Base-by-base conservation (phyloP, 1,140 invertebrate genomes). In the Bombus waltoni region DNA sequence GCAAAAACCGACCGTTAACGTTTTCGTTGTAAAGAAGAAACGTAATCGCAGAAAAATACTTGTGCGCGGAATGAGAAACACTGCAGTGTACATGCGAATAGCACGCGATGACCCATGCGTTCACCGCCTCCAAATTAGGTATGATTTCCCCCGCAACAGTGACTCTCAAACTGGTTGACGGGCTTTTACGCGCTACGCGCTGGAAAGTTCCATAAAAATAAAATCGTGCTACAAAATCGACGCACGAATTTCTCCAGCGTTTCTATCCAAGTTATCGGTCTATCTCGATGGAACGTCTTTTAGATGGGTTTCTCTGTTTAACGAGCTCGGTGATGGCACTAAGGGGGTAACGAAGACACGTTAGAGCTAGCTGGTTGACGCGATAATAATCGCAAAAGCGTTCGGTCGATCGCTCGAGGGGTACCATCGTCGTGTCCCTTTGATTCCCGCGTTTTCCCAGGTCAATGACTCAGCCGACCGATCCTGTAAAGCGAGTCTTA, bases 121-220 rank as follows among this genome's bases (percentile, higher is more conserved):
- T 89, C 87, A 68, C 75, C 85, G 90, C 83, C 91, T 90, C 92
- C 93, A 94, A 94, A 94, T 93, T 93, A 93, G 93, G 93, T 91
- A 92, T 92, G 92, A 94, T 93, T 94, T 94, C 91, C 89, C 90
- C 93, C 83, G 80, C 68, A 57, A 44, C 92, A 94, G 92, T 89
- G 92, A 74, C 81, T 92, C 93, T 93, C 92, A 92, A 57, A 68
- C 72, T 18, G 15, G 57, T 59, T 40, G 74, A 44, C 47, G 44
- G 70, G 6, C 59, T 75, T 70, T 62, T 28, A 13, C 40, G 35
- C 40, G 38, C 25, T 68, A 57, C 65, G 40, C 35, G 44, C 53
- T 65, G 77, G 65, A 82, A 81, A 88, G 59, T 81, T 83, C 70
- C 85, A 22, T 79, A 22, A 81, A 65, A 38, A 62, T n/a, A 10